Base-by-base conservation (phyloP, 2,888 invertebrate species). In the Achlya flavicornis region DNA sequence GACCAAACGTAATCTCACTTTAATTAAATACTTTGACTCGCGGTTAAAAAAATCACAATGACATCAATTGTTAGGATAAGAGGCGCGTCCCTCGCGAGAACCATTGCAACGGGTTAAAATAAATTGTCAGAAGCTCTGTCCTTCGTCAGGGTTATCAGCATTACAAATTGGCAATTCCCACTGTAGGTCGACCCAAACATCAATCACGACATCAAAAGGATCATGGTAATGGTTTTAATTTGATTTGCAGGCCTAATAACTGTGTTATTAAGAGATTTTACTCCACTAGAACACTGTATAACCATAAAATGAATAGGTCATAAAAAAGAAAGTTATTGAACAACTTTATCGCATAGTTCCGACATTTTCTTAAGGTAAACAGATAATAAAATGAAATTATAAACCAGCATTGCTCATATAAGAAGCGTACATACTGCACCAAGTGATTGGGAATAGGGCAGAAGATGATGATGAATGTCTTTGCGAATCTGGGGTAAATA, bases 21-120 rank as follows among this genome's bases (percentile, higher is more conserved):
- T 70, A 68, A 65, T 66, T 46, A 14, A 7, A n/a, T n/a, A n/a
- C n/a, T n/a, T n/a, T n/a, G n/a, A 26, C 26, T 26, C 26, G 26
- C 26, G 26, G 26, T 26, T 26, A 26, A 26, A 26, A n/a, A 26
- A 26, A 1, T 26, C 1, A 26, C 26, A 26, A 26, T 26, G 26
- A 26, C 26, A 26, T 1, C 26, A 26, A 26, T 26, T 26, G 26
- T 26, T 26, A 26, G 26, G 26, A 26, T 26, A 1, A 1, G 26
- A 26, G 26, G 26, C 26, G 26, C 26, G 26, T 26, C 26, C 26
- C 26, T 1, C 26, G 26, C 26, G 26, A 26, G 26, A 26, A 26
- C 26, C 26, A n/a, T n/a, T n/a, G n/a, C n/a, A 26, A 26, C 26
- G 26, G 26, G 26, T 41, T 3, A 46, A 46, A 46, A 46, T n/a